Percentiles rank a stretch among this genome's conserved stretches.
Evolutionary conservation across 2,113 vertebrate species (phyloP).

Genomic region (Boulengeromyrus knoepffleri): DNA sequence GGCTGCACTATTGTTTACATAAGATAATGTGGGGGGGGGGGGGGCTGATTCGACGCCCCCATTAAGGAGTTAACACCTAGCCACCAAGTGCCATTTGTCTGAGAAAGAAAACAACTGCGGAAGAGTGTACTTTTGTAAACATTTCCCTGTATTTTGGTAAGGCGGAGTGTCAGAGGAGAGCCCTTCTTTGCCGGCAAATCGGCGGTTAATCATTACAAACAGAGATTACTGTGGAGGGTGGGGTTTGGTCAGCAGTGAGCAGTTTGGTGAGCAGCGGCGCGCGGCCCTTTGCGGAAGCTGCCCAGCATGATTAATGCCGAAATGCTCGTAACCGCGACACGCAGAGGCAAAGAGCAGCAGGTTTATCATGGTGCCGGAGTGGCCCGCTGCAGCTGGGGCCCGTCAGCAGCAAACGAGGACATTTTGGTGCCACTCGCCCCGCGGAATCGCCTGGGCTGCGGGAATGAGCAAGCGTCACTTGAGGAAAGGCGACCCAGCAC

Average conservation of each 20-base stretch:
- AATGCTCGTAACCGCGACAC: slow-evolving; percentile 42
- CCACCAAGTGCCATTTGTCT: slow-evolving; percentile 27
- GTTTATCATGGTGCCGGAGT: slow-evolving; percentile 46
- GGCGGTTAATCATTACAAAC: slow-evolving; percentile 43
- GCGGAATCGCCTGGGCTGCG: not conserved
- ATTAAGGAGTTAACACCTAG: slow-evolving; percentile 13
- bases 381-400: not conserved
- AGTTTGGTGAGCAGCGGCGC: slow-evolving; percentile 43
- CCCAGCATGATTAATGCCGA: slow-evolving; percentile 44
- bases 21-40: slow-evolving; percentile 40
- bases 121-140: slow-evolving; percentile 32
- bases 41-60: slow-evolving; percentile 14
- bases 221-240: slow-evolving; percentile 40
- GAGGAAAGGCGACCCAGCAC: no score
- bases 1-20: slow-evolving; percentile 54
- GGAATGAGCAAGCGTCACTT: not conserved
- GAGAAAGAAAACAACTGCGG: slow-evolving; percentile 16
- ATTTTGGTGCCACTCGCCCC: not conserved
- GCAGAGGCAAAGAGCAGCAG: slow-evolving; percentile 1
- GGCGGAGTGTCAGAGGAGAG: slow-evolving; percentile 32
- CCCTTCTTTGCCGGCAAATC: slow-evolving; percentile 39
- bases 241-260: not conserved
- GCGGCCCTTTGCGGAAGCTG: slow-evolving; percentile 34
- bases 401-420: not conserved
- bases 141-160: slow-evolving; percentile 44